phyloP scores from a whole-genome alignment of 2,888 invertebrate genomes.

The Rhagonycha lutea region DNA sequence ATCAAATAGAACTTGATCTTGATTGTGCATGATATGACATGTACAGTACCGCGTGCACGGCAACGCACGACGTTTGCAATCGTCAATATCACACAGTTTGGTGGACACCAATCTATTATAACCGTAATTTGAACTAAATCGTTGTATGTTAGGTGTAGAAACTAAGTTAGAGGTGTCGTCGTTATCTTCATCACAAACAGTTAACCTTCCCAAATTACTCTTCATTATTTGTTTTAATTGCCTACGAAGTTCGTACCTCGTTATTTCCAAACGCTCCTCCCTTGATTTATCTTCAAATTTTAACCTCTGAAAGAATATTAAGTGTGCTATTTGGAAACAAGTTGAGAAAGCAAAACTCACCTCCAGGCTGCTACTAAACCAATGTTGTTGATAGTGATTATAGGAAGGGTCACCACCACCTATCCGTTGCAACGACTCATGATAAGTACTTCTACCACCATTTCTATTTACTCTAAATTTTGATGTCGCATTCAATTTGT shows the following conservation, averaged over 20 bases:
- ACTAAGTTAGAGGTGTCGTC: not conserved
- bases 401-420: conserved; percentile 40
- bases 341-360: conserved; percentile 32
- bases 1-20: conserved; percentile 74
- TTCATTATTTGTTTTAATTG: conserved; percentile 51
- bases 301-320: conserved; percentile 44
- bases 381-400: conserved; percentile 53
- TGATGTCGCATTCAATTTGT: conserved; percentile 34
- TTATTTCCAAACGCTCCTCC: conserved; percentile 54
- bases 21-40: conserved; percentile 82
- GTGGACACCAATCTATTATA: conserved; percentile 35
- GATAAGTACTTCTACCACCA: conserved; percentile 47
- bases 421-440: conserved; percentile 53
- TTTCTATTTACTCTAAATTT: conserved; percentile 42
- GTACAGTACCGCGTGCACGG: conserved; percentile 84
- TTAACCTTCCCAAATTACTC: conserved; percentile 56
- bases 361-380: conserved; percentile 54
- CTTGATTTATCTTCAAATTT: conserved; percentile 53
- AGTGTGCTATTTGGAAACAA: not conserved
- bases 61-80: conserved; percentile 60
- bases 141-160: not conserved
- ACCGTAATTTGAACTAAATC: conserved; percentile 9
- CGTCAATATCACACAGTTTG: conserved; percentile 32
- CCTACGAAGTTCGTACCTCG: conserved; percentile 51
- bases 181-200: conserved; percentile 37